Evolutionary conservation across 2,888 invertebrate species (phyloP).

Genomic region (Mesopsocus fuscifrons): DNA sequence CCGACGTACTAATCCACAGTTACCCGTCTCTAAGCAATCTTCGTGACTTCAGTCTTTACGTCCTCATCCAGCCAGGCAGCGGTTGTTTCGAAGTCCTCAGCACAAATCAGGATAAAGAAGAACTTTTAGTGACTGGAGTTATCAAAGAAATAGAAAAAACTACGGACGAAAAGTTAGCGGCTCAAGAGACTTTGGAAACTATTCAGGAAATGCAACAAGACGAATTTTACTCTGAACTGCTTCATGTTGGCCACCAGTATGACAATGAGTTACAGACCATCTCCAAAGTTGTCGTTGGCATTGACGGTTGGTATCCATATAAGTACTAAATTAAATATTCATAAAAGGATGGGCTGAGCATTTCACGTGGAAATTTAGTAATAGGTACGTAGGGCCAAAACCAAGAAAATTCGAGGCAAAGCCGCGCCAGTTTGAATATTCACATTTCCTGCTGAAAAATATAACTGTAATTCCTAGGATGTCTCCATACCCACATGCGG

Average conservation of each 20-base stretch:
- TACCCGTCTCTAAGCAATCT: not conserved
- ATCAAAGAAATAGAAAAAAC: not conserved
- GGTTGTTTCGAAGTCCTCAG: constrained; percentile 8
- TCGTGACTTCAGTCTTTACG: not conserved
- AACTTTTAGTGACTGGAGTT: not conserved
- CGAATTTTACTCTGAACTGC: constrained; percentile 2
- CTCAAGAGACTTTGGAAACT: not conserved
- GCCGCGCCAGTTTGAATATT: too few species aligned
- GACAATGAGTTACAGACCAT: not conserved
- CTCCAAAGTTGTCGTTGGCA: not conserved
- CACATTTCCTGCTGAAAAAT: too few species aligned
- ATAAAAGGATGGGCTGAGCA: too few species aligned
- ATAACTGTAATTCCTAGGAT: too few species aligned
- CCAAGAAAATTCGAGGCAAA: too few species aligned
- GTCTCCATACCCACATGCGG: too few species aligned
- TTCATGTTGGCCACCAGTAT: not conserved
- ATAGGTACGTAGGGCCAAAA: too few species aligned
- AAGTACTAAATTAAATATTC: too few species aligned
- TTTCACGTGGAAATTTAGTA: too few species aligned
- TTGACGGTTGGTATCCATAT: not conserved
- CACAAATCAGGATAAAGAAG: not conserved
- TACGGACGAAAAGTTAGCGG: too few species aligned
- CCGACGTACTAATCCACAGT: not conserved
- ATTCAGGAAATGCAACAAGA: not conserved
- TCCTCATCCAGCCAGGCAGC: not conserved